Conservation (phyloP, 1,140 invertebrate species). For the Calephelis virginiensis region DNA sequence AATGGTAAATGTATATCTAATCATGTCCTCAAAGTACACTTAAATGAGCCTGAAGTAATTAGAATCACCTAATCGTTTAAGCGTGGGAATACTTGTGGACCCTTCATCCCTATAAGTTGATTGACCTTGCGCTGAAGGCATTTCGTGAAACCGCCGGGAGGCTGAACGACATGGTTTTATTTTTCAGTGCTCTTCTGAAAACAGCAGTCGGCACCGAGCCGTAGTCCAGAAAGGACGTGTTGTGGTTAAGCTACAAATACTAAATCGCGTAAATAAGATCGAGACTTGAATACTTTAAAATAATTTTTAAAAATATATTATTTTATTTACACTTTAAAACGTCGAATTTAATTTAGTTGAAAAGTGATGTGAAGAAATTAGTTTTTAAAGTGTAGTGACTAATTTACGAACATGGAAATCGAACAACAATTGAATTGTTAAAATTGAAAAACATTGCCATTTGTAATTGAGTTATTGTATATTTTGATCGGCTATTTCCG, state of each 20-base stretch:
- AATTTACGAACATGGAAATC: neutral
- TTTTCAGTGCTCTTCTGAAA: slow-evolving; percentile 46
- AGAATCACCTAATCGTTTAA: slow-evolving; percentile 14
- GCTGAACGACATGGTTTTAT: slow-evolving; percentile 44
- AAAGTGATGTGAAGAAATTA: slow-evolving; percentile 2
- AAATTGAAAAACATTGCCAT: neutral
- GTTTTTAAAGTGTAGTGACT: slow-evolving; percentile 5
- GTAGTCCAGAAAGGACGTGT: slow-evolving; percentile 33
- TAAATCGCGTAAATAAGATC: slow-evolving; percentile 60
- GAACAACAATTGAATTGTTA: neutral
- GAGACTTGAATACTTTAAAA: slow-evolving; percentile 27
- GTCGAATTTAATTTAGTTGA: no score
- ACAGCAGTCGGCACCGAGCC: slow-evolving; percentile 45
- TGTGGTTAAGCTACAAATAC: slow-evolving; percentile 13
- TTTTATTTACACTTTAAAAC: neutral
- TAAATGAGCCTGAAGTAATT: slow-evolving; percentile 1
- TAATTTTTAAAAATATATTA: slow-evolving; percentile 5
- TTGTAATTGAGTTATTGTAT: slow-evolving; percentile 3
- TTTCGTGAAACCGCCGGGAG: slow-evolving; percentile 48
- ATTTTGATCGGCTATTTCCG: slow-evolving; percentile 18
- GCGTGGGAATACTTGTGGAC: slow-evolving; percentile 31
- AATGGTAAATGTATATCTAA: neutral
- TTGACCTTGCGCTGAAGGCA: slow-evolving; percentile 48
- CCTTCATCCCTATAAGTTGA: slow-evolving; percentile 51
- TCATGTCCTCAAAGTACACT: neutral